These are phyloP conservation scores for Conopomorpha cramerella DNA, from an alignment of 1,140 invertebrate species.

Conservation along the genomic window DNA sequence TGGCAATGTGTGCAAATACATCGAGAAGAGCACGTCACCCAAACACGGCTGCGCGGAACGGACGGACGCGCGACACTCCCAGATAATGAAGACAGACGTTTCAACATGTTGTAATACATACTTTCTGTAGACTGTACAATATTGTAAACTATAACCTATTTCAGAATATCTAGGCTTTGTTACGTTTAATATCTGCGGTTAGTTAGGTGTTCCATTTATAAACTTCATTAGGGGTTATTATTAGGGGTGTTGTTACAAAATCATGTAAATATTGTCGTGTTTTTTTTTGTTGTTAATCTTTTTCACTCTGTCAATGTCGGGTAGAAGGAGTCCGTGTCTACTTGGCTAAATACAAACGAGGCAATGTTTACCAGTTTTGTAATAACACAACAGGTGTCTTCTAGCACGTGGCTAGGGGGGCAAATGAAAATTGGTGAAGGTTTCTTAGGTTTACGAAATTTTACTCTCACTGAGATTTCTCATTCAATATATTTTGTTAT, in stretches of 20 bases:
- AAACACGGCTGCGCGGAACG: slow-evolving; percentile 18
- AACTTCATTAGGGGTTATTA: neutral
- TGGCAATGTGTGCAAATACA: slow-evolving; percentile 52
- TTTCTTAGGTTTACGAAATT: no score
- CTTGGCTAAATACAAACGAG: no score
- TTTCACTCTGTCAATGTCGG: neutral
- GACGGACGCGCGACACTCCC: no score
- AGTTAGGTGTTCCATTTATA: neutral
- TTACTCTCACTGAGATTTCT: neutral
- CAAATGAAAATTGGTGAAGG: no score
- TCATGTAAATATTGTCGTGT: neutral
- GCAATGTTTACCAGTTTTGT: neutral
- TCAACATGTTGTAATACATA: no score
- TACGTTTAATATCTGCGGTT: neutral
- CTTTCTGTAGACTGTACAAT: no score
- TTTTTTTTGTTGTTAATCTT: slow-evolving; percentile 2
- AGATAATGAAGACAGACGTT: no score
- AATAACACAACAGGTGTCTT: neutral
- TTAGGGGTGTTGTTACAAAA: neutral
- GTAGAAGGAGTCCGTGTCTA: no score
- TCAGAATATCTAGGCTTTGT: no score
- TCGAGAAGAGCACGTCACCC: slow-evolving; percentile 29
- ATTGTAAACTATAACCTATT: no score
- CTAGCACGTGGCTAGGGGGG: no score
- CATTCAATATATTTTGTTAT: neutral